Evolutionary conservation across 2,113 vertebrate species (phyloP).

Genomic region (Malurus elegans): DNA sequence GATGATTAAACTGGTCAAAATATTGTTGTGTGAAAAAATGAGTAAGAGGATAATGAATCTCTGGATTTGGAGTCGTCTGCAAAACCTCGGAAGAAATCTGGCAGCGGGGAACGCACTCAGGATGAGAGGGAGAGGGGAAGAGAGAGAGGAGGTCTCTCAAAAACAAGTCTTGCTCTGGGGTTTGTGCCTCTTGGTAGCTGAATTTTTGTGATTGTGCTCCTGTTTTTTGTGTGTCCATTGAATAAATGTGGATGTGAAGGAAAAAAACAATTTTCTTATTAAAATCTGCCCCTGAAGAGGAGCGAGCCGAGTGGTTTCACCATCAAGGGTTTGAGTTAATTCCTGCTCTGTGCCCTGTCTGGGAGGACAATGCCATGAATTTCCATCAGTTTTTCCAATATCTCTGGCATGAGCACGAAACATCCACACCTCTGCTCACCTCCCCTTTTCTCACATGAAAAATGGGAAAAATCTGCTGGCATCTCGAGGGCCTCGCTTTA

Average conservation of each 20-base stretch:
- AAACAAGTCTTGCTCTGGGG: background rate
- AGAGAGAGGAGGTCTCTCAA: background rate
- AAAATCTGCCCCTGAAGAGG: background rate
- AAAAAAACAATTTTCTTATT: background rate
- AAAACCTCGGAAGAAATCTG: background rate
- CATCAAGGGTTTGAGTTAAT: too few species aligned
- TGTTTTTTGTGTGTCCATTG: background rate
- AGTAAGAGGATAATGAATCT: constrained; percentile 51
- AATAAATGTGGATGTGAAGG: background rate
- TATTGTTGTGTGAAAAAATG: constrained; percentile 57
- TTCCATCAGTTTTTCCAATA: background rate
- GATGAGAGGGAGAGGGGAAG: background rate
- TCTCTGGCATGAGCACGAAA: accelerated
- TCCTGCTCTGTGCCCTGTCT: too few species aligned
- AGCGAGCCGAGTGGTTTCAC: accelerated
- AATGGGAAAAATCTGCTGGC: background rate
- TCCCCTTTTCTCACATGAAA: background rate
- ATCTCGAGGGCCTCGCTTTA: background rate
- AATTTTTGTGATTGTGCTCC: background rate
- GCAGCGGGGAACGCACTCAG: background rate
- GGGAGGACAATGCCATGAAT: background rate
- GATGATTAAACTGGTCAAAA: constrained; percentile 65
- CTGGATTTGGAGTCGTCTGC: constrained; percentile 27
- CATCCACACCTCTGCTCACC: background rate
- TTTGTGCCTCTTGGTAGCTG: background rate